Conservation (phyloP, 2,888 invertebrate genomes). For the Proisotoma minuta region DNA sequence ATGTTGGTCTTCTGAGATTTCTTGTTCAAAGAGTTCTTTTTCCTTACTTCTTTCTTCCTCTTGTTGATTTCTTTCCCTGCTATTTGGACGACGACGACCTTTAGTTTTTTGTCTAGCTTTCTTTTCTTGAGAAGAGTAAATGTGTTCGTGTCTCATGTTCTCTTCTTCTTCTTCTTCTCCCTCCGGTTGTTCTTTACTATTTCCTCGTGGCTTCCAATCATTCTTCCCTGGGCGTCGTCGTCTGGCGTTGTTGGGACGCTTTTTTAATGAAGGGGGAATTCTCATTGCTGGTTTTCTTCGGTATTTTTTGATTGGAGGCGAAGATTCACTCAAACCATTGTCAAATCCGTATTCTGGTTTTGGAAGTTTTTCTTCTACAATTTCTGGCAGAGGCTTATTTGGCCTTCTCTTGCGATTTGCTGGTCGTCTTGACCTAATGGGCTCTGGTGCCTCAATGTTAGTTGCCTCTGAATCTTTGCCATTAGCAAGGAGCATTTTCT, state of each 20-base stretch:
- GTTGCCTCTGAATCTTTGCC: slow-evolving; percentile 24
- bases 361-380: background rate
- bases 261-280: background rate
- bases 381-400: background rate
- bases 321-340: background rate
- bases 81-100: no score
- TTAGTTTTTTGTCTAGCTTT: no score
- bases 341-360: background rate
- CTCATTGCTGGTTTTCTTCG: background rate
- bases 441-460: background rate
- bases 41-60: no score
- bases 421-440: background rate
- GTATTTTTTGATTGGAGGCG: background rate
- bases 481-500: slow-evolving; percentile 26
- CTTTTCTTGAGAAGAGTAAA: no score
- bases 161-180: background rate
- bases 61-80: no score
- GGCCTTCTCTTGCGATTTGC: background rate
- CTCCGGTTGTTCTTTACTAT: background rate
- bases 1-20: no score
- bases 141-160: no score
- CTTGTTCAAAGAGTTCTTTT: no score
- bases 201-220: background rate
- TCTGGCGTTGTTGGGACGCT: background rate
- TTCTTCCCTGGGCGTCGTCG: background rate